Conservation (phyloP, 2,888 invertebrate genomes). For the Fissipunctia ypsillon region DNA sequence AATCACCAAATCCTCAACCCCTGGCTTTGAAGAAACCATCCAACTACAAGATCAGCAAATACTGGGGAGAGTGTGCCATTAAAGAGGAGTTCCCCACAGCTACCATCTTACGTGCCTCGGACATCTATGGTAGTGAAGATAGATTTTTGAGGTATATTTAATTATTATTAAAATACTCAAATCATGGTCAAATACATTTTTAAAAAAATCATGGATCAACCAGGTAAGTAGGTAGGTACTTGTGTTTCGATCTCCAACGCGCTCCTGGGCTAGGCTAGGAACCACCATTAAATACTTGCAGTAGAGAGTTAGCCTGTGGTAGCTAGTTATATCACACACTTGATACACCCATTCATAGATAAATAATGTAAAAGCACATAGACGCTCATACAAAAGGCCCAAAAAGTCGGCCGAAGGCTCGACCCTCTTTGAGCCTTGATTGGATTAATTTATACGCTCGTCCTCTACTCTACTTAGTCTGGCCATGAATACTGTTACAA, state of each 20-base stretch:
- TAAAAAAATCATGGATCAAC: background rate
- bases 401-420: background rate
- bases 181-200: background rate
- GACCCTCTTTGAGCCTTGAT: background rate
- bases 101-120: constrained; percentile 97
- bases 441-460: background rate
- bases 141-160: constrained; percentile 92
- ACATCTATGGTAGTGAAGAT: constrained; percentile 97
- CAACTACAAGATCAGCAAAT: constrained; percentile 94
- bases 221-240: background rate
- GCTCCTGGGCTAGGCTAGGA: background rate
- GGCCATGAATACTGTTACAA: too few species aligned
- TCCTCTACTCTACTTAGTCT: background rate
- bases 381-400: background rate
- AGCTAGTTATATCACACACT: background rate
- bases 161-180: background rate
- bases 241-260: background rate
- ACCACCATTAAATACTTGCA: background rate
- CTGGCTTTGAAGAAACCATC: constrained; percentile 94
- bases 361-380: background rate
- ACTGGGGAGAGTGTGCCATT: constrained; percentile 96
- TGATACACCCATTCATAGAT: background rate
- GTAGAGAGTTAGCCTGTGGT: background rate
- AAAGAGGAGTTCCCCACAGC: constrained; percentile 98
- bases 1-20: constrained; percentile 92